Evolutionary conservation across 2,888 invertebrate genomes (phyloP), one percentile per base, ranked within the genome.

Genomic region (Opisthograptis luteolata): DNA sequence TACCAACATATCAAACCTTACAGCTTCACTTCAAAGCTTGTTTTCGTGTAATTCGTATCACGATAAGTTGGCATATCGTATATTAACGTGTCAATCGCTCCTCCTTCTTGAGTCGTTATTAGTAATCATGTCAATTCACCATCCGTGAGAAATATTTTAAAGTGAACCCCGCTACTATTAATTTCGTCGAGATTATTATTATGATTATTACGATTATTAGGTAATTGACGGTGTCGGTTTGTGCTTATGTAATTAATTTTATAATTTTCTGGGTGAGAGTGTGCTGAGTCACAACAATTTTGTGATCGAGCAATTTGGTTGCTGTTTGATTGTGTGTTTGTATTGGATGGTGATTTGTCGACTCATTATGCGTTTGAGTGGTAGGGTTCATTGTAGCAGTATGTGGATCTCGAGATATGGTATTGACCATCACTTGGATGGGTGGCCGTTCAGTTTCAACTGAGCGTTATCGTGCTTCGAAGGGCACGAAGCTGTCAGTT

Each of bases 71-170:
- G 79, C 72, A 46, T 60, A 63, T 61, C 60, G 70, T 76, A 76
- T 81, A 84, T 84, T 86, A 86, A 88, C 73, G 84, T 85, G 87
- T 87, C 87, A 85, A 87, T 80, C 81, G 85, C 85, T 74, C 84
- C 84, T 86, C 81, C 81, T 77, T 69, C 76, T 55, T 55, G 35
- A 77, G 66, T 69, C 68, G 73, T 79, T 85, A 85, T 85, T 86
- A 87, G 86, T 87, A 87, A 87, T 82, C 81, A 80, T 84, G 87
- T 87, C 87, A 85, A 83, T 84, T 75, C 62, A 51, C 53, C 58
- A 60, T 64, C 76, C 88, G 87, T 89, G 88, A 88, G 88, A 89
- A 87, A 83, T 81, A 79, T 84, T 79, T 81, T 73, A 75, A 77
- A 75, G 73, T 72, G 76, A 73, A 68, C 62, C 27, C 63, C 68